Conservation (phyloP, 2,113 vertebrate species). For the Carettochelys insculpta region DNA sequence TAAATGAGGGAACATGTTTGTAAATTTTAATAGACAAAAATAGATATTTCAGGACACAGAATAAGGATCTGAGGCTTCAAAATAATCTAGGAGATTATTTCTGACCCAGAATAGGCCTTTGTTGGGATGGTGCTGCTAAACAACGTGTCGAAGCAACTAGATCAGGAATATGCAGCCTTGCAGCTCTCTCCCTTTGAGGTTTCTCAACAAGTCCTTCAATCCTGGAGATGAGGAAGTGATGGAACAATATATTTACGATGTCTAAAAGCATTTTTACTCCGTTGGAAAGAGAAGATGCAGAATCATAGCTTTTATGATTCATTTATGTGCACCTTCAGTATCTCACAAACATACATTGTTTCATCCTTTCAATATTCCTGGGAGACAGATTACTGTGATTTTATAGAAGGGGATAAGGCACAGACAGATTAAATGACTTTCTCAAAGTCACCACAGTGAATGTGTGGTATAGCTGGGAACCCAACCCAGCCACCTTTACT, state of each 20-base stretch:
- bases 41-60: background rate
- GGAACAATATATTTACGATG: background rate
- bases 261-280: background rate
- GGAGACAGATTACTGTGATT: background rate
- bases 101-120: background rate
- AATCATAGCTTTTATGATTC: background rate
- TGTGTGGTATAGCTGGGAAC: background rate
- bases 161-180: background rate
- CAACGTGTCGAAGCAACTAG: background rate
- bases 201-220: background rate
- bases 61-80: background rate
- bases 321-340: background rate
- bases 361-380: background rate
- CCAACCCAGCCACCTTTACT: background rate
- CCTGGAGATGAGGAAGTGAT: background rate
- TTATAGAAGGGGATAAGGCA: background rate
- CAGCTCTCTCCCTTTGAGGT: background rate
- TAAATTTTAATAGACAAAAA: background rate
- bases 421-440: background rate
- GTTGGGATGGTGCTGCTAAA: background rate
- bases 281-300: fast-evolving
- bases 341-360: fast-evolving
- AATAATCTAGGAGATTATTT: background rate
- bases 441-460: background rate
- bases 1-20: background rate